A percentile compares a stretch with the other conserved stretches of the same genome.
Conservation (phyloP, 2,888 invertebrate species). For the Agonopterix alstromeriana region DNA sequence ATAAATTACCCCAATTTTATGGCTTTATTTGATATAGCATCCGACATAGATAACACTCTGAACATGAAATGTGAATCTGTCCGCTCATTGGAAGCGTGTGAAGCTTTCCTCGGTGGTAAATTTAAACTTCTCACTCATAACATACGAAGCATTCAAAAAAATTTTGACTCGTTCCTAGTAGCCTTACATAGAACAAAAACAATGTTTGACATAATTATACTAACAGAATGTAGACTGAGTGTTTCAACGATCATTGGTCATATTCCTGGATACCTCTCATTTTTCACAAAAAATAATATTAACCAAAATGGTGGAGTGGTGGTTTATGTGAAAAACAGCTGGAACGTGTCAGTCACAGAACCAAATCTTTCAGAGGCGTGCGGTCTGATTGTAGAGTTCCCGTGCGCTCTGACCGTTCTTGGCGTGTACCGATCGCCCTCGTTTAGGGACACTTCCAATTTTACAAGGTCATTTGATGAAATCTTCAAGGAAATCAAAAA, state of each 20-base stretch:
- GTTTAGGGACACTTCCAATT: not conserved
- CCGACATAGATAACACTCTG: not conserved
- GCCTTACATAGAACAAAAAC: not conserved
- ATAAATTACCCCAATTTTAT: not conserved
- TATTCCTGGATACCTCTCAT: not conserved
- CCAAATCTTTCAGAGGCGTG: not conserved
- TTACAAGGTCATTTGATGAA: not conserved
- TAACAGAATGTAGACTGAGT: not conserved
- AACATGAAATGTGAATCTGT: not conserved
- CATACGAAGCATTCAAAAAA: not conserved
- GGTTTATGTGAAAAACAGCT: not conserved
- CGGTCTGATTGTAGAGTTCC: not conserved
- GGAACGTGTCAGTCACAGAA: not conserved
- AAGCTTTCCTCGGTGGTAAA: no score
- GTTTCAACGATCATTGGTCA: not conserved
- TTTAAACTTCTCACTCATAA: not conserved
- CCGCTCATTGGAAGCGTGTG: not conserved
- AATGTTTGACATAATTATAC: not conserved
- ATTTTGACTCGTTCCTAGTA: not conserved
- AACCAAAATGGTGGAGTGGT: slow-evolving; percentile 5
- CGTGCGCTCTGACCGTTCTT: not conserved
- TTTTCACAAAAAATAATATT: not conserved
- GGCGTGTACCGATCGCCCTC: slow-evolving; percentile 4
- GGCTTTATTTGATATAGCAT: not conserved
- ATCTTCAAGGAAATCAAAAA: not conserved